Conservation (phyloP, 2,113 vertebrate genomes). For the Propithecus coquereli region DNA sequence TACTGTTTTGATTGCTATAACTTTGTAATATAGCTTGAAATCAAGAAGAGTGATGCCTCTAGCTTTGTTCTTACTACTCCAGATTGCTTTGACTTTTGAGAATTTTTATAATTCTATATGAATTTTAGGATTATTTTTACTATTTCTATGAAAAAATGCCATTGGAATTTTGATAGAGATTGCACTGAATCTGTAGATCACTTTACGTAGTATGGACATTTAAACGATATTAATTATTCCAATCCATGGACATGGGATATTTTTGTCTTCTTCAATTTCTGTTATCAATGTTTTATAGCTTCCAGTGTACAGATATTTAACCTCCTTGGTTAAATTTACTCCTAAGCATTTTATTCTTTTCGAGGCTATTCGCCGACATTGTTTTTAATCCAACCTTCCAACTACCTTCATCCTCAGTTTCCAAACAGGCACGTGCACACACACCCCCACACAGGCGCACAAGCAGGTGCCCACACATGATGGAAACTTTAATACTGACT, state of each 20-base stretch:
- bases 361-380: background rate
- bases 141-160: background rate
- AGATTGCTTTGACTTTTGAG: background rate
- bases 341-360: background rate
- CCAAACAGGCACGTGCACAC: background rate
- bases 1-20: background rate
- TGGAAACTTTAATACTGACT: background rate
- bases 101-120: background rate
- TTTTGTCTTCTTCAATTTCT: background rate
- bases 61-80: background rate
- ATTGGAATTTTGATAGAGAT: background rate
- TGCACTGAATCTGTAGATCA: background rate
- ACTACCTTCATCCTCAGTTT: background rate
- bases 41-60: background rate
- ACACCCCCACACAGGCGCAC: background rate
- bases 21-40: background rate
- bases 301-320: background rate
- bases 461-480: too few species aligned
- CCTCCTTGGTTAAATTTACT: background rate
- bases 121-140: background rate
- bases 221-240: background rate
- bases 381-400: background rate
- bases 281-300: background rate
- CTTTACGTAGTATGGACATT: background rate
- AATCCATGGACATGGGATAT: background rate